Conservation (phyloP, 2,888 invertebrate genomes). For the Yponomeuta plumbellus region DNA sequence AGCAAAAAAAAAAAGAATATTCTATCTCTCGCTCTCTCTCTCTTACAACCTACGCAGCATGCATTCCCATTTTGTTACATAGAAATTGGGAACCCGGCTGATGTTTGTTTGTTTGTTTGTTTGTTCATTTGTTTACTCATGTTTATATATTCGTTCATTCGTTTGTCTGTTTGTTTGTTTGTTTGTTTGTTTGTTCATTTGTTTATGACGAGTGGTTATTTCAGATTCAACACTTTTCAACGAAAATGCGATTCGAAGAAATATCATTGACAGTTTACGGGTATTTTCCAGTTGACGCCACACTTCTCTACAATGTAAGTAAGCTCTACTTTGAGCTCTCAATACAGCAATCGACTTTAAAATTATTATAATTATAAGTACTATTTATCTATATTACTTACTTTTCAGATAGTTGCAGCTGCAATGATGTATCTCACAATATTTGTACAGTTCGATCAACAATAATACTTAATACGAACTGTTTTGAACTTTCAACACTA, state of each 20-base stretch:
- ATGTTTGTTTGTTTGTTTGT: too few relatives aligned
- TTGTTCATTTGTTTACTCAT: too few relatives aligned
- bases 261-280: conserved; percentile 17
- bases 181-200: not conserved
- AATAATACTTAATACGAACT: too few relatives aligned
- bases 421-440: not conserved
- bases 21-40: too few relatives aligned
- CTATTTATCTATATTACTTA: not conserved
- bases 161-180: too few relatives aligned
- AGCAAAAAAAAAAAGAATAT: too few relatives aligned
- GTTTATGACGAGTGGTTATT: too few relatives aligned
- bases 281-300: conserved; percentile 16
- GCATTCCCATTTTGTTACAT: too few relatives aligned
- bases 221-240: conserved; percentile 20
- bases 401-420: not conserved
- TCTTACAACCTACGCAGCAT: too few relatives aligned
- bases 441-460: not conserved
- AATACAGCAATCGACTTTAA: not conserved
- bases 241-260: conserved; percentile 17
- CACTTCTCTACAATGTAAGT: conserved; percentile 20
- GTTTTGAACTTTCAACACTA: too few relatives aligned
- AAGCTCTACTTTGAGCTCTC: not conserved
- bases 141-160: too few relatives aligned
- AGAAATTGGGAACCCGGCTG: too few relatives aligned
- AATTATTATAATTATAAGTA: not conserved